Evolutionary conservation across 2,797 vertebrate species (phyloP).

Genomic region (Thaleichthys pacificus): DNA sequence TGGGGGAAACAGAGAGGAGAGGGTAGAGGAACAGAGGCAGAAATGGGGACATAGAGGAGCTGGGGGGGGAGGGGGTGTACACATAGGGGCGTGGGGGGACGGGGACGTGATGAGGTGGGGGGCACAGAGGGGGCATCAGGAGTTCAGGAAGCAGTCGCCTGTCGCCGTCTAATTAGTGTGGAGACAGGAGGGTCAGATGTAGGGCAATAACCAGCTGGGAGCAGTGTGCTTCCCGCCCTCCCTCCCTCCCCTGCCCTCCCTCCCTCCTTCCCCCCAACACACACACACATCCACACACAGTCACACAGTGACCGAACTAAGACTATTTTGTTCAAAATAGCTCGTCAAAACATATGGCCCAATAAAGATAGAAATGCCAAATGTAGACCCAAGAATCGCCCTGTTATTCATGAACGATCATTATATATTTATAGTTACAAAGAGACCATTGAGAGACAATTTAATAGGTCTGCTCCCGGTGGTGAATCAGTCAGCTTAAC

Average conservation of each 20-base stretch:
- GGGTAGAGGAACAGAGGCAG: not conserved
- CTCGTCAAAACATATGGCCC: no score
- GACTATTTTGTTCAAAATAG: no score
- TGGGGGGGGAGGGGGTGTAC: constrained; percentile 10
- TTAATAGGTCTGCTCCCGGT: constrained; percentile 23
- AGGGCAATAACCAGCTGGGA: constrained; percentile 85
- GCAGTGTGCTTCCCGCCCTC: constrained; percentile 65
- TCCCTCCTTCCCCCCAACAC: constrained; percentile 46
- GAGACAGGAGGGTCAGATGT: constrained; percentile 82
- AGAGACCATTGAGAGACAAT: constrained; percentile 19
- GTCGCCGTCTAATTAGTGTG: constrained; percentile 82
- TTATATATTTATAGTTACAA: constrained; percentile 1
- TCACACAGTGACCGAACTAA: constrained; percentile 13
- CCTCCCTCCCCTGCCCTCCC: no score
- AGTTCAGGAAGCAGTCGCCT: constrained; percentile 85
- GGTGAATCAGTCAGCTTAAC: constrained; percentile 16
- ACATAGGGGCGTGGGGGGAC: constrained; percentile 35
- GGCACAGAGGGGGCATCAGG: constrained; percentile 65
- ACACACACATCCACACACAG: constrained; percentile 47
- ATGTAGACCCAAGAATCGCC: no score
- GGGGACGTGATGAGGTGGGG: not conserved
- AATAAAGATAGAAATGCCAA: no score
- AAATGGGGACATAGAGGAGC: not conserved
- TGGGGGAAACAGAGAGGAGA: not conserved
- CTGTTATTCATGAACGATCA: no score